phyloP scores from a whole-genome alignment of 1,140 invertebrate species.

The Gryon sp. region DNA sequence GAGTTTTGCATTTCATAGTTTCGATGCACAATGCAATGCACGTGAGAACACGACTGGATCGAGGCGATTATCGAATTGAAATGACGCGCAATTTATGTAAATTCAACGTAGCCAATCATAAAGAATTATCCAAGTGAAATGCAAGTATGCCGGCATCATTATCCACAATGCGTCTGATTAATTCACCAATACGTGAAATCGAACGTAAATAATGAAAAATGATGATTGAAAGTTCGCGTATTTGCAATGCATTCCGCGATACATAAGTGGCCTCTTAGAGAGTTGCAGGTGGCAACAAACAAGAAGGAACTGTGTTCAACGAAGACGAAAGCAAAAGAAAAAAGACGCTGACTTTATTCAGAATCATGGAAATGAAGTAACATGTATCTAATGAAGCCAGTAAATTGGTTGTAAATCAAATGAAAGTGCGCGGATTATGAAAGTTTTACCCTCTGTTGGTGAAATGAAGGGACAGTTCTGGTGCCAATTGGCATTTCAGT shows the following conservation, averaged over 20 bases:
- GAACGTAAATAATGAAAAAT: conserved; percentile 47
- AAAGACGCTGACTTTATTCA: conserved; percentile 18
- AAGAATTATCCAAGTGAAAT: conserved; percentile 41
- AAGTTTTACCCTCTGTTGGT: conserved; percentile 27
- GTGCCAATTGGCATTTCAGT: conserved; percentile 63
- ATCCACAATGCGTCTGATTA: conserved; percentile 36
- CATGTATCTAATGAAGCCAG: conserved; percentile 47
- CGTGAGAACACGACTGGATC: conserved; percentile 30
- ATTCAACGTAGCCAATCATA: conserved; percentile 34
- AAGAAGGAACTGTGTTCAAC: conserved; percentile 3
- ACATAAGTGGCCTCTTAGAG: conserved; percentile 6
- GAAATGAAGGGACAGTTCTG: conserved; percentile 46
- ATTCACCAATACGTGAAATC: conserved; percentile 35
- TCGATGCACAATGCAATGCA: conserved; percentile 36
- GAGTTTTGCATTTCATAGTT: no score
- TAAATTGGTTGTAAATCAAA: conserved; percentile 52
- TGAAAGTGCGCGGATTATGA: conserved; percentile 45
- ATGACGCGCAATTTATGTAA: conserved; percentile 49
- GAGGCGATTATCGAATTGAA: conserved; percentile 51
- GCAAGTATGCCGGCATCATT: conserved; percentile 33
- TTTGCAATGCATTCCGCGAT: conserved; percentile 20
- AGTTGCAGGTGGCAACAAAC: not conserved
- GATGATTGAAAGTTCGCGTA: conserved; percentile 35
- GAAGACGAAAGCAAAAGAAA: conserved; percentile 2
- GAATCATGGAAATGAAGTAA: conserved; percentile 50